Evolutionary conservation across 2,113 vertebrate species (phyloP).

Genomic region (Epinephelus fuscoguttatus): DNA sequence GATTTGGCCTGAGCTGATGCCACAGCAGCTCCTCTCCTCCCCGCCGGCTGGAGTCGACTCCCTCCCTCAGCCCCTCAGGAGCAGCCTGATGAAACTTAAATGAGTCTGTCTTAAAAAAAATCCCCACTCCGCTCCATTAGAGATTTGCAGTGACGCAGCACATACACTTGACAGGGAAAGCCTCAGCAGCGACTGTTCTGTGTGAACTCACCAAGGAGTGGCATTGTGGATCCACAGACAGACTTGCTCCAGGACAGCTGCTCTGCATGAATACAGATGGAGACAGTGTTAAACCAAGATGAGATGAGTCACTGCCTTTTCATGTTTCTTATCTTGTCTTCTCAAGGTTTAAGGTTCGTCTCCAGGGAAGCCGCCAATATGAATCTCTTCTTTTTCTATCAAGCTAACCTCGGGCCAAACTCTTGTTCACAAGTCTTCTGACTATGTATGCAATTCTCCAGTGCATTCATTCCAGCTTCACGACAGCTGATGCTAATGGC

Average conservation of each 20-base stretch:
- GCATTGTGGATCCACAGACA: slow-evolving; percentile 31
- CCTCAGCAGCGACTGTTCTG: slow-evolving; percentile 7
- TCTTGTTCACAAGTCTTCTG: slow-evolving; percentile 24
- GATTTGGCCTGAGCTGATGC: slow-evolving; percentile 25
- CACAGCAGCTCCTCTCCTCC: slow-evolving; percentile 21
- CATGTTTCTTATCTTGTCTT: slow-evolving; percentile 42
- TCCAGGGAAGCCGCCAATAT: slow-evolving; percentile 38
- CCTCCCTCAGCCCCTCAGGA: slow-evolving; percentile 14
- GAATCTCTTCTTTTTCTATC: slow-evolving; percentile 17
- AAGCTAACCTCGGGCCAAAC: slow-evolving; percentile 27
- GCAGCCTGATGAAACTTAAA: slow-evolving; percentile 61
- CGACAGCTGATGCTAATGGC: slow-evolving; percentile 30
- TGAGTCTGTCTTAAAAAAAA: slow-evolving; percentile 35
- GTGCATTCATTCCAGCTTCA: slow-evolving; percentile 40
- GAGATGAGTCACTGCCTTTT: slow-evolving; percentile 62
- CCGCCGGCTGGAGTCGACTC: background rate
- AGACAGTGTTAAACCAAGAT: slow-evolving; percentile 31
- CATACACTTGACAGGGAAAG: slow-evolving; percentile 38
- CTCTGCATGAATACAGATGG: slow-evolving; percentile 45
- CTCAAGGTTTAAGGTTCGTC: slow-evolving; percentile 46
- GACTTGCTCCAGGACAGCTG: slow-evolving; percentile 14
- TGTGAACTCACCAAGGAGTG: slow-evolving; percentile 28
- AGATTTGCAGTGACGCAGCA: slow-evolving; percentile 40
- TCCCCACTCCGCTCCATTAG: slow-evolving; percentile 22
- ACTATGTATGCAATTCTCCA: slow-evolving; percentile 10